Percentiles rank a stretch among this genome's conserved stretches.
Conservation (phyloP, 2,888 invertebrate species). For the Aphodius sticticus region DNA sequence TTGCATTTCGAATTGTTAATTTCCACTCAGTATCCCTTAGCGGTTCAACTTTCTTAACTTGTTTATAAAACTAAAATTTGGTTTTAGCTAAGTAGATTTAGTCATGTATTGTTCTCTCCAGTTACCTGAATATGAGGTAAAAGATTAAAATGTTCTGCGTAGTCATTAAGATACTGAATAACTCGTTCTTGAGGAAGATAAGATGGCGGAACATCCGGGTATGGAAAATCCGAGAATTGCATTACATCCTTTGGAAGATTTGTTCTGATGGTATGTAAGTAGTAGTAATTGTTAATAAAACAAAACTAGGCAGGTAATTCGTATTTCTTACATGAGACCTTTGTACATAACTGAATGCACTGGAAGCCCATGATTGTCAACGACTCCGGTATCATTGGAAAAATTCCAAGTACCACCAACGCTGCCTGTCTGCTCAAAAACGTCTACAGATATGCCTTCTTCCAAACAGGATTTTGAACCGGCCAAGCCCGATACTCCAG, state of each 20-base stretch:
- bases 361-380: conserved; percentile 79
- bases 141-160: conserved; percentile 74
- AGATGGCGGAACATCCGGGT: conserved; percentile 75
- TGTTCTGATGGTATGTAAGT: conserved; percentile 66
- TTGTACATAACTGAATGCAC: conserved; percentile 94
- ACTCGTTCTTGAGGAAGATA: conserved; percentile 79
- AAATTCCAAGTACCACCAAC: conserved; percentile 95
- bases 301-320: not conserved
- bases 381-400: conserved; percentile 74
- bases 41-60: conserved; percentile 63
- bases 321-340: conserved; percentile 73
- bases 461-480: conserved; percentile 74
- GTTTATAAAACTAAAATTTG: conserved; percentile 49
- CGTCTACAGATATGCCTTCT: conserved; percentile 64
- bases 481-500: conserved; percentile 88
- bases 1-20: conserved; percentile 66
- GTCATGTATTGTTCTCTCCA: no score
- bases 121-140: conserved; percentile 70
- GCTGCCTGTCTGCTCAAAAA: conserved; percentile 78
- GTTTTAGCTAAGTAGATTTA: not conserved
- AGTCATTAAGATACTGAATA: conserved; percentile 74
- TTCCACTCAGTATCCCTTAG: conserved; percentile 66
- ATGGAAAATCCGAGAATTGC: conserved; percentile 88
- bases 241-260: conserved; percentile 94
- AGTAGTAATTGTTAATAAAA: not conserved